These are phyloP conservation scores for Drosophila nr. fundita DNA, from an alignment of 2,888 invertebrate genomes.

Conservation along the genomic window DNA sequence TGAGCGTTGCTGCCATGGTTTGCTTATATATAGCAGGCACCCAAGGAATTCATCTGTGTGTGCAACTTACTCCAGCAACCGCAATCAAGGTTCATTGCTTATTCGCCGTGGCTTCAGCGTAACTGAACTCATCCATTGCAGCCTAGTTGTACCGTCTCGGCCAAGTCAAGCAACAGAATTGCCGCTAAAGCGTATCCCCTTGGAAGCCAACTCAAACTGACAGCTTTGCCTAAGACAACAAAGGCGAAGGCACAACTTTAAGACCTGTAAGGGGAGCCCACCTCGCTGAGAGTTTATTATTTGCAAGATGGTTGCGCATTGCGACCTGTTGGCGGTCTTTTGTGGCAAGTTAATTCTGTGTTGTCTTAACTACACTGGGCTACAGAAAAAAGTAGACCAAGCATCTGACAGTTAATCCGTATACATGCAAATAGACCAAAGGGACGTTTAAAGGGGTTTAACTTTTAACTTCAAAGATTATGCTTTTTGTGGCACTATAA, in stretches of 20 bases:
- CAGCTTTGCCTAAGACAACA: conserved; percentile 1
- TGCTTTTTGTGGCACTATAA: neutral
- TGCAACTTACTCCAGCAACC: neutral
- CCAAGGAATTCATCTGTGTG: neutral
- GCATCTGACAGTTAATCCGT: neutral
- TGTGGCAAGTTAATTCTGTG: conserved; percentile 1
- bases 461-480: neutral
- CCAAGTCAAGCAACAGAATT: neutral
- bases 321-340: conserved; percentile 3
- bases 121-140: conserved; percentile 7
- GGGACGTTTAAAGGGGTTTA: neutral
- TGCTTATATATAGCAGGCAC: neutral
- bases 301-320: neutral
- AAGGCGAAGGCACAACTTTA: conserved; percentile 2
- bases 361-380: neutral
- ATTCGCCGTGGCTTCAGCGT: neutral
- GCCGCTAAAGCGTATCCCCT: neutral
- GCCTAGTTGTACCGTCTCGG: neutral
- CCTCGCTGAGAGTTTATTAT: neutral
- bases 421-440: neutral
- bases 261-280: neutral
- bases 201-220: conserved; percentile 4
- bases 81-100: conserved; percentile 7
- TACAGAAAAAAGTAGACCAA: neutral
- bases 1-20: conserved; percentile 1